Conservation (phyloP, 2,888 invertebrate species). For the Esperia sulphurella region DNA sequence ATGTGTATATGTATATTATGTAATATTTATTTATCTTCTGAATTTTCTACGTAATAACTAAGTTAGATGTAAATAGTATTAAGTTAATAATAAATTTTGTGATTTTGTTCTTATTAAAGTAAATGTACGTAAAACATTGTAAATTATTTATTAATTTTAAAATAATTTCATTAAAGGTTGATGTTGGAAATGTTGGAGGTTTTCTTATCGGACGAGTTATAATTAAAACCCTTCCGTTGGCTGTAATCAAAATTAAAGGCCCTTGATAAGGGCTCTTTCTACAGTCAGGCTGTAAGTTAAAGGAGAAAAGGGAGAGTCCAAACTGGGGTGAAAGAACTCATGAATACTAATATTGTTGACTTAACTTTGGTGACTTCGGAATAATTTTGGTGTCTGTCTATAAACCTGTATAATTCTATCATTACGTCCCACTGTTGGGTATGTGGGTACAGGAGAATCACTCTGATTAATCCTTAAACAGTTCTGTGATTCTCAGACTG, state of each 20-base stretch:
- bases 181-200: conserved; percentile 37
- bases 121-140: conserved; percentile 27
- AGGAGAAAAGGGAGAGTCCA: background rate
- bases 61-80: background rate
- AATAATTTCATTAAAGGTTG: conserved; percentile 60
- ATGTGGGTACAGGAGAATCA: too few relatives aligned
- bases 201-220: conserved; percentile 19
- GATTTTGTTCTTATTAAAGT: background rate
- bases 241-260: conserved; percentile 4
- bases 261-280: conserved; percentile 1
- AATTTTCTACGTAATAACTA: too few relatives aligned
- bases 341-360: conserved; percentile 16
- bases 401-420: too few relatives aligned
- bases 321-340: background rate
- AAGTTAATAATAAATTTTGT: background rate
- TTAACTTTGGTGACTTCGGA: too few relatives aligned
- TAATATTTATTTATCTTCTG: too few relatives aligned
- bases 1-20: too few relatives aligned
- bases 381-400: too few relatives aligned
- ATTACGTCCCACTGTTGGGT: too few relatives aligned
- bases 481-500: too few relatives aligned
- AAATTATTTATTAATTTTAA: conserved; percentile 40
- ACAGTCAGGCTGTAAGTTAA: background rate
- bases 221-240: conserved; percentile 7
- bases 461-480: too few relatives aligned